phyloP scores from a whole-genome alignment of 2,797 vertebrate genomes.

The Loriculus beryllinus region DNA sequence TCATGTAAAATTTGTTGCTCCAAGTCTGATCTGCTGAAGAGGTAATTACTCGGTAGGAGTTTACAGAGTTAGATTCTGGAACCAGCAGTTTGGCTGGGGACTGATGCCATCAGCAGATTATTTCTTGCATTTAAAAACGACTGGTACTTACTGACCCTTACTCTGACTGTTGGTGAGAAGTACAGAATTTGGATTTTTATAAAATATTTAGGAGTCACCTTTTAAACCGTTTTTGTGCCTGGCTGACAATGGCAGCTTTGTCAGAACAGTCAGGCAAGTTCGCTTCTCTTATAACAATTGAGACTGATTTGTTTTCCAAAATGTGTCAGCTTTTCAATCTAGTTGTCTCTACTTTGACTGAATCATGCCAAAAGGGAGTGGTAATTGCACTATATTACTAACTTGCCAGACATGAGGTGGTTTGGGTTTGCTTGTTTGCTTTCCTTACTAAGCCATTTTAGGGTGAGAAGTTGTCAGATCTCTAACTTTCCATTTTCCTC shows the following conservation, averaged over 20 bases:
- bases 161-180: not conserved
- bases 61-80: not conserved
- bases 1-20: slow-evolving; percentile 1
- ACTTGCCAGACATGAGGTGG: slow-evolving; percentile 10
- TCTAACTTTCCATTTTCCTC: not conserved
- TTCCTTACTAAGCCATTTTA: slow-evolving; percentile 52
- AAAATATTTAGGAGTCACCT: not conserved
- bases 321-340: not conserved
- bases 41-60: not conserved
- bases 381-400: slow-evolving; percentile 33
- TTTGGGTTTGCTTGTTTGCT: slow-evolving; percentile 39
- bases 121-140: not conserved
- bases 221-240: not conserved
- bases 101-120: not conserved
- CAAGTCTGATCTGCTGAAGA: not conserved
- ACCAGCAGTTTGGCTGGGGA: not conserved
- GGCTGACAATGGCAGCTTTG: not conserved
- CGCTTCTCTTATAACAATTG: not conserved
- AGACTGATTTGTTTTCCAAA: not conserved
- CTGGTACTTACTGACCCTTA: not conserved
- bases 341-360: not conserved
- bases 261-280: slow-evolving; percentile 29
- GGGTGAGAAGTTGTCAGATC: slow-evolving; percentile 12
- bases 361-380: slow-evolving; percentile 32
- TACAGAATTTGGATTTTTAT: not conserved